Evolutionary conservation across 2,797 vertebrate species (phyloP).

Genomic region (Anomalospiza imberbis): DNA sequence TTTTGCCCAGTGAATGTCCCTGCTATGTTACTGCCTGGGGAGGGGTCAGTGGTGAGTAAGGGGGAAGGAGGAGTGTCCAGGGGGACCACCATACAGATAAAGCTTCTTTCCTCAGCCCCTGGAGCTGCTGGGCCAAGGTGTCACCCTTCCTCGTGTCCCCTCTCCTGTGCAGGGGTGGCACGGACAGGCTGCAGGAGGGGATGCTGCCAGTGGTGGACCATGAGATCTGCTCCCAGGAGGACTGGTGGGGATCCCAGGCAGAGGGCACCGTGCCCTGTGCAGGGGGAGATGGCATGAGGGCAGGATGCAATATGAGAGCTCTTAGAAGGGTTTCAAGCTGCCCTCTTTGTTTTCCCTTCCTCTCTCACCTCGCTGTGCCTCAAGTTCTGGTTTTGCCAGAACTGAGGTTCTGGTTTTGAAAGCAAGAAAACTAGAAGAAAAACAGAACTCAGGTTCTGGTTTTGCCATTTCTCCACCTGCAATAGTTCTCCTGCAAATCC

Average conservation of each 20-base stretch:
- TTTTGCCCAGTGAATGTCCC: not conserved
- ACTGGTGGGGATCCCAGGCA: constrained; percentile 70
- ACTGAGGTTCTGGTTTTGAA: too few relatives aligned
- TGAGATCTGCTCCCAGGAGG: constrained; percentile 61
- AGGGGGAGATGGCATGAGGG: constrained; percentile 70
- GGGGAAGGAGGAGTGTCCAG: not conserved
- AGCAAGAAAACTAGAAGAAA: too few relatives aligned
- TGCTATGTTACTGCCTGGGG: constrained; percentile 9
- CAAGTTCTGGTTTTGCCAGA: not conserved
- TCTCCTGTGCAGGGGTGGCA: not conserved
- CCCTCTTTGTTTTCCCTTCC: not conserved
- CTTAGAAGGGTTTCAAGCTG: not conserved
- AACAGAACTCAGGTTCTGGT: too few relatives aligned
- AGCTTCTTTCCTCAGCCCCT: not conserved
- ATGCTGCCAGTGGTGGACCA: constrained; percentile 62
- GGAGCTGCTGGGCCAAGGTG: not conserved
- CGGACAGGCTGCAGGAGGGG: constrained; percentile 67
- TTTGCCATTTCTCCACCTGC: not conserved
- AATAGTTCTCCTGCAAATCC: not conserved
- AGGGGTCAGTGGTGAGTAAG: not conserved
- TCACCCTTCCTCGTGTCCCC: not conserved
- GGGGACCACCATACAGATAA: not conserved
- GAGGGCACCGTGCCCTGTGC: constrained; percentile 74
- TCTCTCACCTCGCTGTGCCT: not conserved
- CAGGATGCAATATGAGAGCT: constrained; percentile 72